Evolutionary conservation across 2,888 invertebrate species (phyloP).

Genomic region (Ormyrus labotus): DNA sequence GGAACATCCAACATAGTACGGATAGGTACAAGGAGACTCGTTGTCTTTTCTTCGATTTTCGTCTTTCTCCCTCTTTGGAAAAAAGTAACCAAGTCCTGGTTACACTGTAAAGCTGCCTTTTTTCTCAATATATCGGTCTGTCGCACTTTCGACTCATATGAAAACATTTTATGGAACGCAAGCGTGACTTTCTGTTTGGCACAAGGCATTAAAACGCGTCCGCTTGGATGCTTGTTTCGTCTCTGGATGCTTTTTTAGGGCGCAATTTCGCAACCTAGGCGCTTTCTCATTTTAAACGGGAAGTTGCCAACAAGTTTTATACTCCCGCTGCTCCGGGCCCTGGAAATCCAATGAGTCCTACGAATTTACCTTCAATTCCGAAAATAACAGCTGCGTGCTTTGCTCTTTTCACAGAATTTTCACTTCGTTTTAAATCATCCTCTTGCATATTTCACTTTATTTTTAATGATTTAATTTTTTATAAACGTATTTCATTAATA

Average conservation of each 20-base stretch:
- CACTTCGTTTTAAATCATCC: too few relatives aligned
- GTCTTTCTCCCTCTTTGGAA: neutral
- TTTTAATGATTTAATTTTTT: too few relatives aligned
- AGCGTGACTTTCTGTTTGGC: neutral
- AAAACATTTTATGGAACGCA: conserved; percentile 48
- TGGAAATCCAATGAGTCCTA: conserved; percentile 49
- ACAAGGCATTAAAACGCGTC: conserved; percentile 25
- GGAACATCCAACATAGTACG: too few relatives aligned
- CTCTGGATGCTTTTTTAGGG: conserved; percentile 11
- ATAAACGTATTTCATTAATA: too few relatives aligned
- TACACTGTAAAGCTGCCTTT: conserved; percentile 35
- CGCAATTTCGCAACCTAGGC: conserved; percentile 25
- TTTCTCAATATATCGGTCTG: neutral
- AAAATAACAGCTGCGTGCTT: conserved; percentile 7
- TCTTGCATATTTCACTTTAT: too few relatives aligned
- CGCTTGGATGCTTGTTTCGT: neutral
- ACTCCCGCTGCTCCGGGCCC: neutral
- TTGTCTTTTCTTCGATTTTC: conserved; percentile 17
- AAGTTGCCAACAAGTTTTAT: conserved; percentile 43
- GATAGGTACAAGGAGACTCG: too few relatives aligned
- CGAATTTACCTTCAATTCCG: conserved; percentile 44
- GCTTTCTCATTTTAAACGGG: conserved; percentile 42
- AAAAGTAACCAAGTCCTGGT: conserved; percentile 16
- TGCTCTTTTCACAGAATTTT: neutral
- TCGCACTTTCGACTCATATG: conserved; percentile 11